Conservation (phyloP, 2,888 invertebrate species). For the Diarsia mendica region DNA sequence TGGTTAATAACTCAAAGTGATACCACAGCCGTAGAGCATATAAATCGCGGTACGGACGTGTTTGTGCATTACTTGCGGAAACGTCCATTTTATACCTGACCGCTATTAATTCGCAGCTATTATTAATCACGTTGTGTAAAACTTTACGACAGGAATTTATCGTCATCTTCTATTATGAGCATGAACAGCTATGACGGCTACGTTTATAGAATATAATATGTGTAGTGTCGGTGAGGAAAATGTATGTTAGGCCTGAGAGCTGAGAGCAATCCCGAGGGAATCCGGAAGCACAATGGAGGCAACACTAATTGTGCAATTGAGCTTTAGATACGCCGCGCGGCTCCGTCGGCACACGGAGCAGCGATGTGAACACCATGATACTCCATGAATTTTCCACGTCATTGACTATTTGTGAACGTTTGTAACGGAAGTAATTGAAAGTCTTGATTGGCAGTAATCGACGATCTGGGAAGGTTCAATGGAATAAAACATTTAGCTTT, state of each 20-base stretch:
- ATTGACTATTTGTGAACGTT: constrained; percentile 59
- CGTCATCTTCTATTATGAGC: constrained; percentile 50
- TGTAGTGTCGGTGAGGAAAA: constrained; percentile 58
- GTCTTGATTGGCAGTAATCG: constrained; percentile 21
- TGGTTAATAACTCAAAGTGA: constrained; percentile 76
- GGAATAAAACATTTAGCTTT: background rate
- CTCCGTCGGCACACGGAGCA: constrained; percentile 61
- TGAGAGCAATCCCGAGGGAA: constrained; percentile 82
- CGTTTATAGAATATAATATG: constrained; percentile 58
- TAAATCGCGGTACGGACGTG: constrained; percentile 66
- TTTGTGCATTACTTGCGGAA: constrained; percentile 72
- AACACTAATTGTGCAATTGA: constrained; percentile 86
- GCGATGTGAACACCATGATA: constrained; percentile 67
- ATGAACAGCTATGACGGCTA: constrained; percentile 44
- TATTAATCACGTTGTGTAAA: constrained; percentile 66
- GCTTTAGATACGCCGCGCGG: constrained; percentile 78
- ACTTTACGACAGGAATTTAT: constrained; percentile 67
- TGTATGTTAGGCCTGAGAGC: constrained; percentile 65
- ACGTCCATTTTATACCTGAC: constrained; percentile 62
- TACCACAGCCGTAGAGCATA: constrained; percentile 60
- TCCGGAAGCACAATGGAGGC: constrained; percentile 83
- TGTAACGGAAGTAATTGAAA: constrained; percentile 44
- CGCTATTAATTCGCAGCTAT: constrained; percentile 63
- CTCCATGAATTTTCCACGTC: constrained; percentile 67
- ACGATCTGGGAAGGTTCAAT: constrained; percentile 1